Conservation (phyloP, 2,888 invertebrate genomes). For the Lycaena phlaeas region DNA sequence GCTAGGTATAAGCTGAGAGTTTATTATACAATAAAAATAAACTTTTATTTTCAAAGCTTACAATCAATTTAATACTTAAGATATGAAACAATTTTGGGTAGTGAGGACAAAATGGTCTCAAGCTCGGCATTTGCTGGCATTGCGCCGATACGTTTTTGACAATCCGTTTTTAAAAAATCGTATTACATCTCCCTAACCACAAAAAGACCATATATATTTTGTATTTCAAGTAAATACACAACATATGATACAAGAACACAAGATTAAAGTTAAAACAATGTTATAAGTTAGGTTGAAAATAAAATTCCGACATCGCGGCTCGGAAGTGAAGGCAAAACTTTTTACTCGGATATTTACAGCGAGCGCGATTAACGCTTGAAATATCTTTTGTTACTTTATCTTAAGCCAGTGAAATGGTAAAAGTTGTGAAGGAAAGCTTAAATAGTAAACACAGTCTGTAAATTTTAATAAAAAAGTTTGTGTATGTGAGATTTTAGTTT, state of each 20-base stretch:
- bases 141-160: too few relatives aligned
- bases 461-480: constrained; percentile 10
- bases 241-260: neutral
- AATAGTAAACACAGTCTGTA: constrained; percentile 13
- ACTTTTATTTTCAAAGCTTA: too few relatives aligned
- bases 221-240: neutral
- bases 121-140: too few relatives aligned
- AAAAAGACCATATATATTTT: too few relatives aligned
- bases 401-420: constrained; percentile 14
- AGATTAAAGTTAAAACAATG: neutral
- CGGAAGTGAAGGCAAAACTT: constrained; percentile 15
- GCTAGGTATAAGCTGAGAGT: too few relatives aligned
- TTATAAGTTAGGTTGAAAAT: neutral
- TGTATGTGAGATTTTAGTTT: constrained; percentile 7
- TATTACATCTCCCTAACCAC: too few relatives aligned
- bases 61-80: too few relatives aligned
- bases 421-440: constrained; percentile 16
- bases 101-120: too few relatives aligned
- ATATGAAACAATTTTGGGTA: too few relatives aligned
- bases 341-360: constrained; percentile 21
- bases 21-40: too few relatives aligned
- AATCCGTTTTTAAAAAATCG: too few relatives aligned
- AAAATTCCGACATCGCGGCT: neutral
- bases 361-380: constrained; percentile 17
- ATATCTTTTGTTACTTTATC: constrained; percentile 16